phyloP scores from a whole-genome alignment of 2,888 invertebrate species.

The Phaedon cochleariae region DNA sequence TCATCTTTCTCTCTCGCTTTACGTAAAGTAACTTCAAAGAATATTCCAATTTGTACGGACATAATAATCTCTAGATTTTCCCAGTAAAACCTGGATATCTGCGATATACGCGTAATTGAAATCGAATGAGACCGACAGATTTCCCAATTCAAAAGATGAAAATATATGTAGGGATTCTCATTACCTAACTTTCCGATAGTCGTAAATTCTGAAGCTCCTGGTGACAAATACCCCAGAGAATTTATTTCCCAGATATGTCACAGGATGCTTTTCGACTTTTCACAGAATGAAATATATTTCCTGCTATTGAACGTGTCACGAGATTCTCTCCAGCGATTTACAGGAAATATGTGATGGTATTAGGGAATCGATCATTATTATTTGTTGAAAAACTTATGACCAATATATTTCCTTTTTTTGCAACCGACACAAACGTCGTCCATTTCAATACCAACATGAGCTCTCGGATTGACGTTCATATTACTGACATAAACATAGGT shows the following conservation, averaged over 20 bases:
- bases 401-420: no score
- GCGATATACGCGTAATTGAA: background rate
- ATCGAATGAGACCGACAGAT: background rate
- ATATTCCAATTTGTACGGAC: background rate
- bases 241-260: conserved; percentile 1
- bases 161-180: background rate
- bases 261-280: conserved; percentile 1
- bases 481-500: no score
- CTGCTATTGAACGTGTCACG: conserved; percentile 1
- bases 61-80: background rate
- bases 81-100: background rate
- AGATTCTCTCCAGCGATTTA: background rate
- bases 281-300: background rate
- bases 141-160: background rate
- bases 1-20: background rate
- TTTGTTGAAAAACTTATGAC: no score
- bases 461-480: no score
- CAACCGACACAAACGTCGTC: no score
- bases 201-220: background rate
- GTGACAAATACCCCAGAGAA: background rate
- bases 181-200: background rate
- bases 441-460: no score
- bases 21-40: background rate
- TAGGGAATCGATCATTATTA: background rate
- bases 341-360: background rate